Conservation (phyloP, 2,797 vertebrate species). For the Leuciscus waleckii region DNA sequence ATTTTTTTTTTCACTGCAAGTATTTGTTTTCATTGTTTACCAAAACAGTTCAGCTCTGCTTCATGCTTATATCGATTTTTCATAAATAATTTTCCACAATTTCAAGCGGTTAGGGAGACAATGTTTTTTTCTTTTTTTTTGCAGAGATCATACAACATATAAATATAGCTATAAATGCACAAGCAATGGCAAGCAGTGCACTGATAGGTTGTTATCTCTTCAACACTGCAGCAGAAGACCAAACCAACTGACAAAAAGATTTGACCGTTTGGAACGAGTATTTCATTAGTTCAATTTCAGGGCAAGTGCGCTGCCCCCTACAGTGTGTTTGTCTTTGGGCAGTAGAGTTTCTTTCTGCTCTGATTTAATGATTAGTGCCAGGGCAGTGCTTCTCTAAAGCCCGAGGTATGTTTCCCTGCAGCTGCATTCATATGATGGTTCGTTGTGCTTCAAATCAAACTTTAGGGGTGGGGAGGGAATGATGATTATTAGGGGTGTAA, state of each 20-base stretch:
- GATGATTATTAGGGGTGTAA: neutral
- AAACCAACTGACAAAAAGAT: neutral
- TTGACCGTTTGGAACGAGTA: neutral
- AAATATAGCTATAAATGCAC: neutral
- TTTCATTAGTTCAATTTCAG: slow-evolving; percentile 42
- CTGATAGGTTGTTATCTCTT: neutral
- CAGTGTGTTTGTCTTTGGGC: slow-evolving; percentile 46
- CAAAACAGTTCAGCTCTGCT: neutral
- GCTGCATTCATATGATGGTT: slow-evolving; percentile 24
- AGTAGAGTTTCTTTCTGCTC: slow-evolving; percentile 33
- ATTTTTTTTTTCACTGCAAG: neutral
- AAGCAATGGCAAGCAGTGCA: neutral
- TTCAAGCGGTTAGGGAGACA: neutral
- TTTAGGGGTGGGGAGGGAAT: neutral
- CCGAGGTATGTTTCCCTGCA: slow-evolving; percentile 20
- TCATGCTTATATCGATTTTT: neutral
- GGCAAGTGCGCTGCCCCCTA: slow-evolving; percentile 45
- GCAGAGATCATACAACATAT: neutral
- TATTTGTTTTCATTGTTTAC: neutral
- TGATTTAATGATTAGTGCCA: slow-evolving; percentile 46
- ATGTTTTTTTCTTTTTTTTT: neutral
- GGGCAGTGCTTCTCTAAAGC: slow-evolving; percentile 36
- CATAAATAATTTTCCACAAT: neutral
- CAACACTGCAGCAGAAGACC: neutral
- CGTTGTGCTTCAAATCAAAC: neutral